Evolutionary conservation across 2,888 invertebrate genomes (phyloP), one percentile per base, ranked within the genome.

Genomic region (Choristoneura rosaceana): DNA sequence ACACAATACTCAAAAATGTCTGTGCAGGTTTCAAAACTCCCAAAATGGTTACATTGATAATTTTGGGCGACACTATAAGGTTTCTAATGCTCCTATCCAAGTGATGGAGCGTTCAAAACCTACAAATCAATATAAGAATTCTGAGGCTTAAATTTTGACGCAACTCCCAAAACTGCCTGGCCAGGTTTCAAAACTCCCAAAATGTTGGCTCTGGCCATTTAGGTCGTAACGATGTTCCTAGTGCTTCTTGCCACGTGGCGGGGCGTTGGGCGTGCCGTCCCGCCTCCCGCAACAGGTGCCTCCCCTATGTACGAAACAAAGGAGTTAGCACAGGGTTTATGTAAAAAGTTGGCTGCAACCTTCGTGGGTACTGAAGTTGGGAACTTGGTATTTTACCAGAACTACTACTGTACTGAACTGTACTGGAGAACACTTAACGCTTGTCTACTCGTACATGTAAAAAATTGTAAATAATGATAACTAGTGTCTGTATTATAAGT

Each of bases 251-350:
- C 77, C 89, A 90, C 89, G 91, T 87, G 87, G 80, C 68, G 73
- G 89, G 92, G 93, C 93, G 92, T 83, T 81, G 89, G 93, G 93
- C 92, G 93, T 71, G 71, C 78, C 84, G 91, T 83, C 83, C 89
- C 92, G 92, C 92, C 93, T 81, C 75, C 84, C 82, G 90, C 92
- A 93, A 93, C 93, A 93, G 90, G 93, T 93, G 85, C 76, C 34
- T 60, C 77, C 55, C 78, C 82, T 74, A 45, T 60, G 25, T 64
- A 14, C 55, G 63, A 73, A 61, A 73, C 73, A 65, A 73, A 73
- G 64, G 41, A 52, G 59, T 50, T 55, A 50, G 33, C 41, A 38
- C 38, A 38, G 60, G 65, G 17, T 7, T 25, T 55, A 59, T 67
- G 62, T 38, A 55, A 47, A 62, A 62, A 67, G 45, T 62, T 67